Conservation (phyloP, 2,113 vertebrate genomes). For the Misgurnus mizolepis region DNA sequence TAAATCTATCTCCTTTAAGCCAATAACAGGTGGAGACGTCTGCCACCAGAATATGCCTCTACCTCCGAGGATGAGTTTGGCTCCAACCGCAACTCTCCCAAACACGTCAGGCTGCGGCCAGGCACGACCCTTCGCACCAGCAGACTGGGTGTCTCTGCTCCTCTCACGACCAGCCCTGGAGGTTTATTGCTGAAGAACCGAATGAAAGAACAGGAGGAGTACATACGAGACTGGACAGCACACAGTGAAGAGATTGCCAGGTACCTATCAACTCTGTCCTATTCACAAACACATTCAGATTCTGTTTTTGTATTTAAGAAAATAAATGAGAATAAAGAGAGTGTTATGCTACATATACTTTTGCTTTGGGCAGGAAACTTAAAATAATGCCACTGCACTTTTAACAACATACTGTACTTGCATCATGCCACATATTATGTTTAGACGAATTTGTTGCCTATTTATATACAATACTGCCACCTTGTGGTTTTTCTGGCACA, state of each 20-base stretch:
- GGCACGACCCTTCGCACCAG: constrained; percentile 84
- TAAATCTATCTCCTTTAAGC: constrained; percentile 53
- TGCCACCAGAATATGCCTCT: constrained; percentile 97
- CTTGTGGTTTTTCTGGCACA: not conserved
- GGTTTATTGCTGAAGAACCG: constrained; percentile 88
- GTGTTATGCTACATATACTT: no score
- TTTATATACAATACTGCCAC: constrained; percentile 6
- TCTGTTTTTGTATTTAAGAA: not conserved
- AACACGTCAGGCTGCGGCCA: constrained; percentile 86
- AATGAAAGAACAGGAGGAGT: constrained; percentile 96
- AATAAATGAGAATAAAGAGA: no score
- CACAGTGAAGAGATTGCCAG: constrained; percentile 99
- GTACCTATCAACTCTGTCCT: constrained; percentile 71
- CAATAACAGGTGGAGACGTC: constrained; percentile 92
- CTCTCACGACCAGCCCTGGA: constrained; percentile 57
- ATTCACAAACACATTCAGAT: constrained; percentile 5
- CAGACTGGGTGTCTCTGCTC: constrained; percentile 74
- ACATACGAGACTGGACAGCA: constrained; percentile 97
- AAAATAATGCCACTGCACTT: no score
- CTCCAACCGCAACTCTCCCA: constrained; percentile 92
- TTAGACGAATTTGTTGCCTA: not conserved
- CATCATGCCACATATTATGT: no score
- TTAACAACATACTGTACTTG: not conserved
- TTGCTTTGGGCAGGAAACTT: no score
- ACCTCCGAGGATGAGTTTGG: constrained; percentile 99